phyloP scores from a whole-genome alignment of 1,140 invertebrate species.

The Ceratosolen fusciceps region DNA sequence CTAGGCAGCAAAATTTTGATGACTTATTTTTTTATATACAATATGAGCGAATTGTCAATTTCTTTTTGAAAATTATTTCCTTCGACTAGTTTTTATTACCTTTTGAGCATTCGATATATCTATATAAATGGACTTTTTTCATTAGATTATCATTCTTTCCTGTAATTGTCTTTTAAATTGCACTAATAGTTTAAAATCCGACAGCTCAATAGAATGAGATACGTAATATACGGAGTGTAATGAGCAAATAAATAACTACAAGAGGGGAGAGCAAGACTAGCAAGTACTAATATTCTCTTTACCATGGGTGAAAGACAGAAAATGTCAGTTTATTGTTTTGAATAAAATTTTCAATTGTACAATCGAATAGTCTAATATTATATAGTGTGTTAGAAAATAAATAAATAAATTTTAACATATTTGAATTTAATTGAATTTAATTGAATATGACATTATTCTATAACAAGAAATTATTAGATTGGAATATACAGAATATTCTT shows the following conservation, averaged over 20 bases:
- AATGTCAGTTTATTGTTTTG: too few species aligned
- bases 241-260: constrained; percentile 2
- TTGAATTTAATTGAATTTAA: too few species aligned
- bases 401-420: too few species aligned
- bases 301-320: background rate
- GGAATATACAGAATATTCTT: too few species aligned
- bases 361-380: too few species aligned
- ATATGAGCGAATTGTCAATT: background rate
- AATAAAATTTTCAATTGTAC: too few species aligned
- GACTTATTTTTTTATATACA: too few species aligned
- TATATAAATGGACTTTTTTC: constrained; percentile 8
- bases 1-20: background rate
- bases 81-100: too few species aligned
- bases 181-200: constrained; percentile 46
- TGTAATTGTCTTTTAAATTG: constrained; percentile 55
- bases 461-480: too few species aligned
- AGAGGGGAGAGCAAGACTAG: background rate
- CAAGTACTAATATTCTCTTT: constrained; percentile 43
- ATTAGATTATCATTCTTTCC: constrained; percentile 11
- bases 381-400: too few species aligned
- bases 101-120: background rate
- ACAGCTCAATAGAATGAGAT: constrained; percentile 20
- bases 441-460: too few species aligned
- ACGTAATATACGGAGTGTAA: constrained; percentile 40
- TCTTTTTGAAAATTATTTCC: background rate